phyloP scores from a whole-genome alignment of 1,140 invertebrate genomes.

The Drosophila tani region DNA sequence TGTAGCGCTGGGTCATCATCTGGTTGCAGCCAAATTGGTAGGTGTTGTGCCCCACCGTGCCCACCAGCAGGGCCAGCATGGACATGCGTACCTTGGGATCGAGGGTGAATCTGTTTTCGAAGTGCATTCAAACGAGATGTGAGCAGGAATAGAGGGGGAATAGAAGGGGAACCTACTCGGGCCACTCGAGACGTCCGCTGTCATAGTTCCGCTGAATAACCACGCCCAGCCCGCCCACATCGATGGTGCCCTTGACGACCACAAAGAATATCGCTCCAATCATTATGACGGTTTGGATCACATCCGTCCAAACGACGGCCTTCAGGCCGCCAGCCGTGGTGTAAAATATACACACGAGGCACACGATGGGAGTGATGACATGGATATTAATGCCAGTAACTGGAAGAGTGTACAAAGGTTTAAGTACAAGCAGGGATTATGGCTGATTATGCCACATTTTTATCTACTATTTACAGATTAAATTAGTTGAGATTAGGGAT shows the following conservation, averaged over 20 bases:
- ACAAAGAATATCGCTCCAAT: conserved; percentile 93
- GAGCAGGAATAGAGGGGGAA: neutral
- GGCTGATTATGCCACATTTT: too few relatives aligned
- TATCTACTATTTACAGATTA: neutral
- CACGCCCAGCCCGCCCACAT: conserved; percentile 91
- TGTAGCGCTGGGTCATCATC: conserved; percentile 88
- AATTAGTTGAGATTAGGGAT: neutral
- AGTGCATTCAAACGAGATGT: neutral
- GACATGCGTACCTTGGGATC: conserved; percentile 91
- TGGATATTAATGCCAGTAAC: conserved; percentile 95
- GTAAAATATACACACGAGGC: conserved; percentile 69
- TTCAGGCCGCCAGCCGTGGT: conserved; percentile 92
- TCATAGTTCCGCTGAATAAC: conserved; percentile 90
- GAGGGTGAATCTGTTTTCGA: conserved; percentile 82
- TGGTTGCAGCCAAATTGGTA: conserved; percentile 91
- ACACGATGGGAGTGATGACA: conserved; percentile 92
- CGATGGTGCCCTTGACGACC: conserved; percentile 91
- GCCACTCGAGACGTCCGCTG: conserved; percentile 91
- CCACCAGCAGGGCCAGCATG: conserved; percentile 89
- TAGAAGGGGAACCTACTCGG: conserved; percentile 88
- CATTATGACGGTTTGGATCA: conserved; percentile 95
- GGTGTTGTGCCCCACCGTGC: conserved; percentile 89
- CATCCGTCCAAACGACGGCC: conserved; percentile 97
- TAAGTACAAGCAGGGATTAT: neutral
- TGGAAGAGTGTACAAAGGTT: too few relatives aligned